Base-by-base conservation (phyloP, 2,888 invertebrate genomes). In the Apodemia mormo region DNA sequence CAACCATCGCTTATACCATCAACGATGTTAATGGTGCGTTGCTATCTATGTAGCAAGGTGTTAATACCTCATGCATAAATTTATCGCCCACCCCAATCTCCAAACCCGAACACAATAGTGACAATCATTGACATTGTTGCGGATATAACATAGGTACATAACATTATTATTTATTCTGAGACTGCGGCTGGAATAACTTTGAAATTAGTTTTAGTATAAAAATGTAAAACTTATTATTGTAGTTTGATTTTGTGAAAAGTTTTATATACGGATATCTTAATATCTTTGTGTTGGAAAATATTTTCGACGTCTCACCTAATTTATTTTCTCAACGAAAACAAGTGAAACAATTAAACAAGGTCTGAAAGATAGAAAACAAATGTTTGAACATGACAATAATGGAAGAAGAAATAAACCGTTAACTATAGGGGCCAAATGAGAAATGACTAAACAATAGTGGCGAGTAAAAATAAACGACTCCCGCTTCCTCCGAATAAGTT, bases 361-460 rank as follows among this genome's bases (percentile, higher is more conserved):
- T 33, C 29, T 61, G 52, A 66, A 69, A 64, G 54, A 69, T 65
- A 69, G 68, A 69, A 70, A 74, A 70, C 69, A 69, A 72, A 71
- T 68, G 68, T 52, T 68, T 64, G 43, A 66, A 65, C 70, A 68
- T 70, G 70, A 73, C 52, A 71, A 71, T 73, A 73, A 74, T 68
- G 69, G 70, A 54, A 52, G 70, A 58, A 67, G 72, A 72, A 66
- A 72, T 69, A 71, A 75, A 69, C 70, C 73, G 72, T 71, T 74
- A 74, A 74, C 70, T 72, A 68, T 73, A 68, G 70, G 74, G 77
- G 61, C 80, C 80, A 83, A 86, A 89, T 89, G 88, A 89, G 87
- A 86, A 86, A 88, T 87, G 85, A 82, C 87, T 89, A 90, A 90
- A 90, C 90, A 90, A 90, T 90, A 88, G 88, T 85, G 82, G 79